Evolutionary conservation across 2,113 vertebrate genomes (phyloP).

Genomic region (Tetrao urogallus): DNA sequence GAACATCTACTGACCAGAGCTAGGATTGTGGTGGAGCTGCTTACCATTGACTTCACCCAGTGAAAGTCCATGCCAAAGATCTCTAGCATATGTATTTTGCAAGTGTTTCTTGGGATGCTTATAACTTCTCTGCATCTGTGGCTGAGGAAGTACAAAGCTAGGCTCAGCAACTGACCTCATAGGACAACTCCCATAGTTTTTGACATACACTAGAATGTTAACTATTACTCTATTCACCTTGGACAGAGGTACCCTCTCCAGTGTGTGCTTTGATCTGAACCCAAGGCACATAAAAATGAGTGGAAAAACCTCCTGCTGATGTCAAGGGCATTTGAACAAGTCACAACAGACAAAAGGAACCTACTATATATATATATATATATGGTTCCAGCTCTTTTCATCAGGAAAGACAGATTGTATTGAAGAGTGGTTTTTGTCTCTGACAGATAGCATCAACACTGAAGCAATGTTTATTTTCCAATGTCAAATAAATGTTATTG

Average conservation of each 20-base stretch:
- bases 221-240: not conserved
- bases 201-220: not conserved
- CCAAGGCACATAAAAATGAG: not conserved
- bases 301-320: not conserved
- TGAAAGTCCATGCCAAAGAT: not conserved
- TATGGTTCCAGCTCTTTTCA: not conserved
- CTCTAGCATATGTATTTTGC: not conserved
- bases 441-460: not conserved
- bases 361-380: not conserved
- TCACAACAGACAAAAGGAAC: not conserved
- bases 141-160: not conserved
- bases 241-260: not conserved
- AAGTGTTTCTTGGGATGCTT: not conserved
- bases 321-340: not conserved
- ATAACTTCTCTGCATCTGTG: not conserved
- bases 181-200: too few species aligned
- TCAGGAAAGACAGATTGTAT: not conserved
- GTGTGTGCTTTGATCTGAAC: not conserved
- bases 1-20: not conserved
- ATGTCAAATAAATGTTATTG: not conserved
- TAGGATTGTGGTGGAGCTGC: not conserved
- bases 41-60: not conserved
- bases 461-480: slow-evolving; percentile 22
- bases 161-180: not conserved
- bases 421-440: not conserved